These are phyloP conservation scores for Coracias cyanogaster DNA, from an alignment of 2,797 vertebrate species.

Conservation along the genomic window DNA sequence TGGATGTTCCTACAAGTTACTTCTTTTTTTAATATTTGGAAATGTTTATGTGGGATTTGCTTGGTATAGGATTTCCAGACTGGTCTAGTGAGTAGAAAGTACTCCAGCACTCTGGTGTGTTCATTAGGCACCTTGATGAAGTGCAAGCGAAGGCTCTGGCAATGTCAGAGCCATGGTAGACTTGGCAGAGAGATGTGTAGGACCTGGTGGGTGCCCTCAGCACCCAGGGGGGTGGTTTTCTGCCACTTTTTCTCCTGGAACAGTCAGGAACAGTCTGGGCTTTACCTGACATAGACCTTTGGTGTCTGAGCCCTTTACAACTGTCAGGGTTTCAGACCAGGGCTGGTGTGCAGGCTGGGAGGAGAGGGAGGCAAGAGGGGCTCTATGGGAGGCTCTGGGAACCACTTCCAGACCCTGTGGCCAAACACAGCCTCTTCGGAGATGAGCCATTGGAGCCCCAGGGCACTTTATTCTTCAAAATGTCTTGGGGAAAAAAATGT, in stretches of 20 bases:
- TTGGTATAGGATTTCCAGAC: not conserved
- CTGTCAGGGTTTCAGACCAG: rapidly evolving
- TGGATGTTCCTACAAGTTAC: not conserved
- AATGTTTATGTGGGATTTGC: not conserved
- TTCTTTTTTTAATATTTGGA: not conserved
- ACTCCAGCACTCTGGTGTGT: not conserved
- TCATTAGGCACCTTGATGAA: slow-evolving; percentile 24
- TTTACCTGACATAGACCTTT: not conserved
- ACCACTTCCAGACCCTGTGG: rapidly evolving
- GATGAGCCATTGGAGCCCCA: not conserved
- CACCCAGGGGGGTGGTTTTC: not conserved
- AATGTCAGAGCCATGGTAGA: not conserved
- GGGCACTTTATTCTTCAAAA: not conserved
- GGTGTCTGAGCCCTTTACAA: not conserved
- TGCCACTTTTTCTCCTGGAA: not conserved
- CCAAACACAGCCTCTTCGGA: not conserved
- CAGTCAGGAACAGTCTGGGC: not conserved
- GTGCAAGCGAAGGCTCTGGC: not conserved
- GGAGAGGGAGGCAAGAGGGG: not conserved
- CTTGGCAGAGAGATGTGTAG: not conserved
- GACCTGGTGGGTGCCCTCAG: not conserved
- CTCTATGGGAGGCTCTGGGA: rapidly evolving
- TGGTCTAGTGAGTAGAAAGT: not conserved
- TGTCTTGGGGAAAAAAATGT: not conserved
- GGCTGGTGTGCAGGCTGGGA: not conserved